Evolutionary conservation across 2,797 vertebrate genomes (phyloP).

Genomic region (Cephalopachus bancanus): DNA sequence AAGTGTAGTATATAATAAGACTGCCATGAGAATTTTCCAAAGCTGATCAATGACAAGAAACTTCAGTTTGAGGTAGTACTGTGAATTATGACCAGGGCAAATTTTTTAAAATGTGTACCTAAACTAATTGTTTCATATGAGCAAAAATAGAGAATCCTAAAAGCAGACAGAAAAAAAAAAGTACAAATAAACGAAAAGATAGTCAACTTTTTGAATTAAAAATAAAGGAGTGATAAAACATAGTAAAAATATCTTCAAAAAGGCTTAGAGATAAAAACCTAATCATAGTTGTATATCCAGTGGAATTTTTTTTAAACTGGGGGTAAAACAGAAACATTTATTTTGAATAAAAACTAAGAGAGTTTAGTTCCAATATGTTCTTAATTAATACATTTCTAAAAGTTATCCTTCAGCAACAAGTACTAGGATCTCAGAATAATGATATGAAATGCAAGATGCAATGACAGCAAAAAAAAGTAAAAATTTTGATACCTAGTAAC

Average conservation of each 20-base stretch:
- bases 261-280: background rate
- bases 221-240: background rate
- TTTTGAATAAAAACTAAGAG: background rate
- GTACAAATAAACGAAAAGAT: background rate
- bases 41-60: background rate
- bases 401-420: background rate
- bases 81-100: too few relatives aligned
- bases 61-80: background rate
- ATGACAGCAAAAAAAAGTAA: background rate
- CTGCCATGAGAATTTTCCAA: background rate
- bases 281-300: background rate
- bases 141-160: background rate
- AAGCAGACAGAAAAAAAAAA: background rate
- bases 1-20: background rate
- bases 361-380: background rate
- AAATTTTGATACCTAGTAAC: background rate
- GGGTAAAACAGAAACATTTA: background rate
- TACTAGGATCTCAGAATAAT: background rate
- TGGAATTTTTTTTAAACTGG: background rate
- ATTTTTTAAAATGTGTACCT: too few relatives aligned
- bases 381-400: constrained; percentile 14
- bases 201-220: background rate
- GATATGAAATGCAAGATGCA: background rate
- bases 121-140: too few relatives aligned
- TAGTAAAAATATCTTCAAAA: background rate